A percentile compares a stretch with the other conserved stretches of the same genome.
Conservation (phyloP, 2,888 invertebrate species). For the Quadroppia sp. region DNA sequence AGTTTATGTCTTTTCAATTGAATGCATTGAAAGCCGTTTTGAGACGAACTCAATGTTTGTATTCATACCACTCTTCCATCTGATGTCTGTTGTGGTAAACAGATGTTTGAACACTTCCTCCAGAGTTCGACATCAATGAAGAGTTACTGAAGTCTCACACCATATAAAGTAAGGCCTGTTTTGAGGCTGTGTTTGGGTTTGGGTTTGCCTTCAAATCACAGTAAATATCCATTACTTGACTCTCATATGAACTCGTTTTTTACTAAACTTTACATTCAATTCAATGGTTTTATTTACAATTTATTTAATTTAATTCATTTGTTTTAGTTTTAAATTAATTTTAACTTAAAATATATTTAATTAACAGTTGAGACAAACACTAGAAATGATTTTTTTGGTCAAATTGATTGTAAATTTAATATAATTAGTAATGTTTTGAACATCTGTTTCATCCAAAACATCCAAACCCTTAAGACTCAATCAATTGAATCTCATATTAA, state of each 20-base stretch:
- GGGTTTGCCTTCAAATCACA: conserved; percentile 17
- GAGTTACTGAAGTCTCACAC: not conserved
- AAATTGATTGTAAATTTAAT: conserved; percentile 1
- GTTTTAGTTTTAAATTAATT: not conserved
- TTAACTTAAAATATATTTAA: not conserved
- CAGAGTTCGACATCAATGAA: conserved; percentile 22
- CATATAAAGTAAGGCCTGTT: conserved; percentile 35
- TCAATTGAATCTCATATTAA: conserved; percentile 24
- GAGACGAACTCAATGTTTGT: not conserved
- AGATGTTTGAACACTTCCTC: conserved; percentile 6
- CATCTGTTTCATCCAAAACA: conserved; percentile 2
- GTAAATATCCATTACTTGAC: conserved; percentile 26
- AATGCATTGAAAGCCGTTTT: too few species aligned
- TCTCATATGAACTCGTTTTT: conserved; percentile 16
- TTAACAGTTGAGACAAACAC: not conserved
- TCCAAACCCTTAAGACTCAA: not conserved
- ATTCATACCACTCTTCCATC: not conserved
- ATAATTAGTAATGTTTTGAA: conserved; percentile 11
- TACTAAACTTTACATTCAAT: not conserved
- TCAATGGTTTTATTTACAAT: not conserved
- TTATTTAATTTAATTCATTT: conserved; percentile 15
- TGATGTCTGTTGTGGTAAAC: not conserved
- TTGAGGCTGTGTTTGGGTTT: not conserved
- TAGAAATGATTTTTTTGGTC: not conserved
- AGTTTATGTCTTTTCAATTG: too few species aligned